Percentiles rank a stretch among this genome's conserved stretches.
Evolutionary conservation across 2,888 invertebrate species (phyloP).

Genomic region (Urechis unicinctus): DNA sequence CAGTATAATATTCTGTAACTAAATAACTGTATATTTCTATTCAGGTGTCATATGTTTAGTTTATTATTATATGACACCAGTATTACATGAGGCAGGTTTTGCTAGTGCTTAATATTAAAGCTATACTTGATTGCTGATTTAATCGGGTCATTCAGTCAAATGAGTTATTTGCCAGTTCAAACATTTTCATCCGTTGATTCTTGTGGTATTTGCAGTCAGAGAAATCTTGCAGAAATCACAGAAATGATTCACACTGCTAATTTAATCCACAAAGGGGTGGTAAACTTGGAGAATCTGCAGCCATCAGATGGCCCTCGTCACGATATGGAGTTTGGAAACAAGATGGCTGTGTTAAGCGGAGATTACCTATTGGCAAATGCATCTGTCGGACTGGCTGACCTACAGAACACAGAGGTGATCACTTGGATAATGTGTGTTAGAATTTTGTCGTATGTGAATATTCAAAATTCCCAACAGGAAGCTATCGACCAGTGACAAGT

Average conservation of each 20-base stretch:
- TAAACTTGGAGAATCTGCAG: slow-evolving; percentile 62
- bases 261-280: slow-evolving; percentile 79
- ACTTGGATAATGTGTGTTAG: not conserved
- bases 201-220: slow-evolving; percentile 16
- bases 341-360: slow-evolving; percentile 85
- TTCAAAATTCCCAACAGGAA: too few species aligned
- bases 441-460: too few species aligned
- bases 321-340: slow-evolving; percentile 90
- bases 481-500: too few species aligned
- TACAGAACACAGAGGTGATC: slow-evolving; percentile 58
- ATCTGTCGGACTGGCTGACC: slow-evolving; percentile 75
- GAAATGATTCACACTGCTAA: slow-evolving; percentile 94
- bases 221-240: slow-evolving; percentile 82
- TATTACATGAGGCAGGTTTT: too few species aligned
- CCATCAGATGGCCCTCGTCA: slow-evolving; percentile 40
- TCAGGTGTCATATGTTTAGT: too few species aligned
- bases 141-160: not conserved
- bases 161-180: not conserved
- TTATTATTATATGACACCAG: too few species aligned
- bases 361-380: slow-evolving; percentile 85
- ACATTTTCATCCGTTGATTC: not conserved
- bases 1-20: not conserved
- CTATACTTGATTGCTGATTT: not conserved
- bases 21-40: too few species aligned
- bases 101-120: not conserved